Percentiles rank a stretch among this genome's conserved stretches.
These are phyloP conservation scores for Eilema depressum DNA, from an alignment of 2,888 invertebrate species.

Conservation along the genomic window DNA sequence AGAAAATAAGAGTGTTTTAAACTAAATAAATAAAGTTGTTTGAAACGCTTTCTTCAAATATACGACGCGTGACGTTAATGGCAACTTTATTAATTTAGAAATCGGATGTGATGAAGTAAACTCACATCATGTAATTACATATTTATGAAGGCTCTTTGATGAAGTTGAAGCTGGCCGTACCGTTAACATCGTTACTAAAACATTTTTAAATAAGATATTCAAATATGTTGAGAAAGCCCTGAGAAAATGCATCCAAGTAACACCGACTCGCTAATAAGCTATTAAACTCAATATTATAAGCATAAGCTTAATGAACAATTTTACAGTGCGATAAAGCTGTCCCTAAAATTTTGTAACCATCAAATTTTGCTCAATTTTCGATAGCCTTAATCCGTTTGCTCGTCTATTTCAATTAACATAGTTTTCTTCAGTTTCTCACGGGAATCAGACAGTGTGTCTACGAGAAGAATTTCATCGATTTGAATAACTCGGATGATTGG, in stretches of 20 bases:
- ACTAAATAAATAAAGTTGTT: neutral
- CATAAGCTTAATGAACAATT: slow-evolving; percentile 35
- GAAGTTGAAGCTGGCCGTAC: neutral
- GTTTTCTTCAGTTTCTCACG: slow-evolving; percentile 58
- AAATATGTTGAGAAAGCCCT: slow-evolving; percentile 22
- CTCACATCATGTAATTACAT: neutral
- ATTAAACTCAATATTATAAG: slow-evolving; percentile 32
- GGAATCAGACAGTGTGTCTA: slow-evolving; percentile 49
- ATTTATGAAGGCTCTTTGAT: neutral
- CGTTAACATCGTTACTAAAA: slow-evolving; percentile 11
- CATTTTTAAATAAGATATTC: slow-evolving; percentile 21
- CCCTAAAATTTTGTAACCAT: slow-evolving; percentile 32
- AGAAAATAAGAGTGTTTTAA: neutral
- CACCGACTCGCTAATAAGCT: slow-evolving; percentile 34
- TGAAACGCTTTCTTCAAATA: neutral
- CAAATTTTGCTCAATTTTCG: slow-evolving; percentile 47
- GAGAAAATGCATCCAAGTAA: slow-evolving; percentile 30
- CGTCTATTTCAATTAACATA: slow-evolving; percentile 46
- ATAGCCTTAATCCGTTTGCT: slow-evolving; percentile 28
- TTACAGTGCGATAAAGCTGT: slow-evolving; percentile 35
- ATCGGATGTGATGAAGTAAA: neutral
- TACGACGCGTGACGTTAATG: neutral
- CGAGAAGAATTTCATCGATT: slow-evolving; percentile 54
- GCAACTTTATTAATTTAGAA: slow-evolving; percentile 1
- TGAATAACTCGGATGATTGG: slow-evolving; percentile 48